A percentile compares a stretch with the other conserved stretches of the same genome.
These are phyloP conservation scores for Phodopus roborovskii DNA, from an alignment of 2,113 vertebrate species.

Conservation along the genomic window DNA sequence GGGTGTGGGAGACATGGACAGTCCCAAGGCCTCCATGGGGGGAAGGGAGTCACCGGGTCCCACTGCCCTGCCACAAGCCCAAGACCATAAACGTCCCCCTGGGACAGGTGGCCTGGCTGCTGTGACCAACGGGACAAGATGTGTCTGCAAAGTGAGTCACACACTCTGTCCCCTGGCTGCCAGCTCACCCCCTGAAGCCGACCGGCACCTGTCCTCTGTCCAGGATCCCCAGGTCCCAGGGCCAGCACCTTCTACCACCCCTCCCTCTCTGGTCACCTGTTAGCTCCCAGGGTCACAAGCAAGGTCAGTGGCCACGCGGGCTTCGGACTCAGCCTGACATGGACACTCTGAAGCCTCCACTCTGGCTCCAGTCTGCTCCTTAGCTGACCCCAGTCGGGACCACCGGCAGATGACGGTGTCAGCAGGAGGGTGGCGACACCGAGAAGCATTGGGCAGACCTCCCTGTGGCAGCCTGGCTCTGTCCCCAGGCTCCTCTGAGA, in stretches of 20 bases:
- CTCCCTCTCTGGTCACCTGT: too few species aligned
- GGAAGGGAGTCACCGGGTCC: not conserved
- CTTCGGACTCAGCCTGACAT: too few species aligned
- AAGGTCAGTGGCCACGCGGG: not conserved
- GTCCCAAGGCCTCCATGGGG: not conserved
- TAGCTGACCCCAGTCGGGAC: not conserved
- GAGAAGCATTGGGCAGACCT: not conserved
- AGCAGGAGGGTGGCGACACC: not conserved
- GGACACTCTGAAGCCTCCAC: too few species aligned
- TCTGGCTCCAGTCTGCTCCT: not conserved
- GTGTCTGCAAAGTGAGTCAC: not conserved
- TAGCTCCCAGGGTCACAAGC: not conserved
- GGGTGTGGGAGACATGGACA: not conserved
- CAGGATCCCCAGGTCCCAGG: not conserved
- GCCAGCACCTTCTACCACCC: not conserved
- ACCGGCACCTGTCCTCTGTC: not conserved
- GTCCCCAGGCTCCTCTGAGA: not conserved
- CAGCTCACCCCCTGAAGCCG: not conserved
- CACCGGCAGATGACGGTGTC: not conserved
- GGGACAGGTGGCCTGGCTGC: too few species aligned
- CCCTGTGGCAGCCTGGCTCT: not conserved
- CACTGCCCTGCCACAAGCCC: not conserved
- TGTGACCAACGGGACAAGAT: not conserved
- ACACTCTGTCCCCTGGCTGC: not conserved
- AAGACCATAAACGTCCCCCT: not conserved